phyloP scores from a whole-genome alignment of 2,888 invertebrate genomes.

The Andrena trimmerana region DNA sequence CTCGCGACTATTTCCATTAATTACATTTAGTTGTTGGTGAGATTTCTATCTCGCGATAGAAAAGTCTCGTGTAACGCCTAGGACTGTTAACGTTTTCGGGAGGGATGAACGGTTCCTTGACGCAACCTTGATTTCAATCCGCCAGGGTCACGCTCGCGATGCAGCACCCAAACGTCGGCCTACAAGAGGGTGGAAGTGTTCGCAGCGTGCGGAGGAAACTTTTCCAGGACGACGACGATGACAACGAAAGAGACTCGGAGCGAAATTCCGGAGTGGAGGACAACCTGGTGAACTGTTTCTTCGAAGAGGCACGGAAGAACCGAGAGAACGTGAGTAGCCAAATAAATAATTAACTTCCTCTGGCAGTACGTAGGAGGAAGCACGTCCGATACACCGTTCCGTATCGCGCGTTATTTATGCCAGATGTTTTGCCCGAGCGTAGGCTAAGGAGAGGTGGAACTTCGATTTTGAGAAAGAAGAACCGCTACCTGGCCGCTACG shows the following conservation, averaged over 20 bases:
- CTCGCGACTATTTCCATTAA: too few relatives aligned
- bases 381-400: neutral
- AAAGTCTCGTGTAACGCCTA: too few relatives aligned
- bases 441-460: conserved; percentile 86
- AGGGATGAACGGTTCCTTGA: neutral
- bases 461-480: conserved; percentile 87
- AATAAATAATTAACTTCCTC: neutral
- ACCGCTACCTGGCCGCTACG: conserved; percentile 85
- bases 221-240: conserved; percentile 80
- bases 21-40: too few relatives aligned
- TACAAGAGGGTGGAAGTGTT: conserved; percentile 68
- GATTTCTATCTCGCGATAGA: too few relatives aligned
- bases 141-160: conserved; percentile 80
- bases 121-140: conserved; percentile 30
- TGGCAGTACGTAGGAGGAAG: neutral
- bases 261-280: conserved; percentile 64
- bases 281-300: conserved; percentile 72
- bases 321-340: conserved; percentile 73
- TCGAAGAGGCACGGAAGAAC: conserved; percentile 73
- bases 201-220: conserved; percentile 84
- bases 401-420: neutral
- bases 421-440: conserved; percentile 14
- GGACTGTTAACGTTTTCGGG: too few relatives aligned
- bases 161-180: conserved; percentile 77
- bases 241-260: conserved; percentile 36